Evolutionary conservation across 1,140 invertebrate species (phyloP), one percentile per base, ranked within the genome.

Genomic region (Tenebrio molitor): DNA sequence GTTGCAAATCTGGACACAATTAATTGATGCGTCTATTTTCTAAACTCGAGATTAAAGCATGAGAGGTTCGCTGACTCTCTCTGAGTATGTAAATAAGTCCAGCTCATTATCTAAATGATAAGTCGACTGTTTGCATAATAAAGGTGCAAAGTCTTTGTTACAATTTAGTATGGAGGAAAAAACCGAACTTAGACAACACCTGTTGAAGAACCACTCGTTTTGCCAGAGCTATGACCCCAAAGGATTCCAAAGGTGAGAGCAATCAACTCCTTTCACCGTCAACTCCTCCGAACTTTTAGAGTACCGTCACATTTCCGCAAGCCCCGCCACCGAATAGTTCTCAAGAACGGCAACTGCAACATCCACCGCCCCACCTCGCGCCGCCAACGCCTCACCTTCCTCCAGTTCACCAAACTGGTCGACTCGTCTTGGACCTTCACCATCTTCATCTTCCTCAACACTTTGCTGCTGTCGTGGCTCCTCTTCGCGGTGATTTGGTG

Each of bases 341-440:
- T 95, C 76, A 98, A 98, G 85, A 97, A 95, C 85, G 97, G 97
- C 3, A 95, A 96, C 74, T 96, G 95, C 82, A 99, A 99, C 84
- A 92, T 98, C 16, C 88, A 93, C 39, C 92, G 91, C 10, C 90
- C 93, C 76, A 91, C 97, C 68, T 92, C 94, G 7, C 92, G 95
- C 76, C 88, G 88, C 76, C 86, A 95, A 5, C 87, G 92, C 4
- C 83, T 93, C 6, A 87, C 91, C 1, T 83, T 92, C 7, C 84
- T 98, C 14, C 91, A 93, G 81, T 95, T 94, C 84, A 93, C 91
- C 21, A 94, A 92, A 0, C 85, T 95, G 23, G 92, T 95, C 15
- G 94, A 96, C 78, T 91, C 91, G 7, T 93, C 97, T 83, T 99
- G 97, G 92, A 83, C 89, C 5, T 99, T 95, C 92, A 98, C 96